Evolutionary conservation across 2,888 invertebrate genomes (phyloP), one percentile per base, ranked within the genome.

Genomic region (Corbicula japonica): DNA sequence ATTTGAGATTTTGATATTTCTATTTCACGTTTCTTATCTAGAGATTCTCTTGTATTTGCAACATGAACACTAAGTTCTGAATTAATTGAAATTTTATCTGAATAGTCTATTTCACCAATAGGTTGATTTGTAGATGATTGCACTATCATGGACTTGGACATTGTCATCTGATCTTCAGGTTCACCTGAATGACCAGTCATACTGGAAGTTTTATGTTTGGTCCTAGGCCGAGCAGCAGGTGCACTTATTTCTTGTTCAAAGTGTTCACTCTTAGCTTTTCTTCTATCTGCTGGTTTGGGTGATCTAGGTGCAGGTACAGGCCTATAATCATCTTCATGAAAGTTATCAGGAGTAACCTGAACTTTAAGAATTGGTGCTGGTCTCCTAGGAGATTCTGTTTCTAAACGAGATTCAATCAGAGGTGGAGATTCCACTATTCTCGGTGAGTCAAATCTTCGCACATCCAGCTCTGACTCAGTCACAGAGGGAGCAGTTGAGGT

Each of bases 381-480:
- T 41, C 35, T 48, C 15, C 48, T 48, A 32, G 62, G 26, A 5
- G 54, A 46, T 18, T 77, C 76, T 18, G 26, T 28, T 12, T 50
- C 41, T 23, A 18, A 28, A n/a, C 62, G 68, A 12, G 72, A 62
- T n/a, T 52, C 71, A 28, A 62, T n/a, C 23, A 23, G 61, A 6
- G 44, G 28, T 32, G 65, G 69, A n/a, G 79, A 71, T 54, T 76
- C 76, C 23, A 73, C 50, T 1, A 41, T 41, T 32, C 58, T 21
- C 10, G 76, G 72, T 0, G 72, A 71, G 44, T 80, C 80, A 30
- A 66, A 48, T 34, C 72, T 72, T 21, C 50, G 50, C 2, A 69
- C 75, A 85, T 76, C 83, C 52, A 68, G 76, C 66, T 77, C 87
- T 63, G 80, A 77, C 35, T 80, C 84, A 18, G 84, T 81, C 23